These are phyloP conservation scores for Rhyacophila evoluta DNA, from an alignment of 2,888 invertebrate genomes.

Conservation along the genomic window DNA sequence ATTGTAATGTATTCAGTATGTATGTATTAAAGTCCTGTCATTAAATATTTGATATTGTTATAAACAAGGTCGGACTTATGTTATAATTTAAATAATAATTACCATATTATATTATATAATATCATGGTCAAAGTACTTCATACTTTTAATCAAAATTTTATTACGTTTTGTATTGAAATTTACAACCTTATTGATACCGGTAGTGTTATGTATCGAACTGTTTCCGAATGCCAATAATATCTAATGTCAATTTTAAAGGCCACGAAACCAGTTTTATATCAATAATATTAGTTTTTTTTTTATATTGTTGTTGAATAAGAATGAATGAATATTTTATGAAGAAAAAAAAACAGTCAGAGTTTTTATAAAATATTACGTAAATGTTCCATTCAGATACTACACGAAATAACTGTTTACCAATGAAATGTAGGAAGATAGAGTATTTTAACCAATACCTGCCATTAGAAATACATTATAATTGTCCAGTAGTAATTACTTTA, in stretches of 20 bases:
- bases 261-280: neutral
- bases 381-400: neutral
- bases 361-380: too few species aligned
- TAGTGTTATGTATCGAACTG: neutral
- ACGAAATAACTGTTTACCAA: neutral
- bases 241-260: neutral
- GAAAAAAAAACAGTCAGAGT: too few species aligned
- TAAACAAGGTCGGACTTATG: neutral
- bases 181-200: neutral
- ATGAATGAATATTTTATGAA: neutral
- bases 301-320: neutral
- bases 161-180: neutral
- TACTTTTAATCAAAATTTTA: neutral
- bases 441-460: neutral
- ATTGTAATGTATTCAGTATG: too few species aligned
- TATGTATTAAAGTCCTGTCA: neutral
- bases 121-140: too few species aligned
- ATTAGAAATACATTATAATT: neutral
- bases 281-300: neutral
- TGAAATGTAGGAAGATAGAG: neutral
- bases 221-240: neutral
- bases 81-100: neutral
- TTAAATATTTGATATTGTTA: neutral
- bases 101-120: neutral
- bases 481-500: neutral